phyloP scores from a whole-genome alignment of 53 echinoderm and acorn worm genomes.

The Echinarachnius parma region DNA sequence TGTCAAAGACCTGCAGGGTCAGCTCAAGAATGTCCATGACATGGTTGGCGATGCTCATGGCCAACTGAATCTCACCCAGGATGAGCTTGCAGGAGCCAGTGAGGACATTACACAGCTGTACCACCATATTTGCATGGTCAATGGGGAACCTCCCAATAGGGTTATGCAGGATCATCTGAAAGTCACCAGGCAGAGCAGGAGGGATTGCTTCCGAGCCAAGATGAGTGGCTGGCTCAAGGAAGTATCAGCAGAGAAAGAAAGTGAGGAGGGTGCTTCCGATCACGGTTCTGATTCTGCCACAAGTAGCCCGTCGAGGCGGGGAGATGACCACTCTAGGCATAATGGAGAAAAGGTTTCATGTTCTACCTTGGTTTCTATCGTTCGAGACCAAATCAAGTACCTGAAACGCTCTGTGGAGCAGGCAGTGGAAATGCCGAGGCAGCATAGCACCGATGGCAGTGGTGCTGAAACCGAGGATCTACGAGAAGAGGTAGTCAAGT shows the following conservation, averaged over 20 bases:
- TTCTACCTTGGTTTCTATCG: constrained; percentile 69
- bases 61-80: constrained; percentile 85
- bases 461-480: constrained; percentile 87
- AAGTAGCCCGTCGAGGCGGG: constrained; percentile 52
- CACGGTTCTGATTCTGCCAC: constrained; percentile 49
- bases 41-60: constrained; percentile 80
- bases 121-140: constrained; percentile 88
- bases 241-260: constrained; percentile 64
- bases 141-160: constrained; percentile 87
- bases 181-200: constrained; percentile 79
- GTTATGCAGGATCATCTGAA: constrained; percentile 91
- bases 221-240: constrained; percentile 81
- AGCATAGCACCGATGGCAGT: constrained; percentile 67
- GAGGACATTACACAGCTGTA: constrained; percentile 95
- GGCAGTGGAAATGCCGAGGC: constrained; percentile 82
- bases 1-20: constrained; percentile 68
- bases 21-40: constrained; percentile 77
- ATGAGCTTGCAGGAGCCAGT: constrained; percentile 85
- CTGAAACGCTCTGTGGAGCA: constrained; percentile 93
- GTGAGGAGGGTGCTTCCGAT: constrained; percentile 52
- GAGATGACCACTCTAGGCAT: constrained; percentile 58
- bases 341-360: constrained; percentile 78
- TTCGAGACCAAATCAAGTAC: constrained; percentile 93
- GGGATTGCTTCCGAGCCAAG: constrained; percentile 88
- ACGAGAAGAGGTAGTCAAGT: constrained; percentile 80